These are phyloP conservation scores for Asarcornis scutulata DNA, from an alignment of 2,113 vertebrate genomes.

Conservation along the genomic window DNA sequence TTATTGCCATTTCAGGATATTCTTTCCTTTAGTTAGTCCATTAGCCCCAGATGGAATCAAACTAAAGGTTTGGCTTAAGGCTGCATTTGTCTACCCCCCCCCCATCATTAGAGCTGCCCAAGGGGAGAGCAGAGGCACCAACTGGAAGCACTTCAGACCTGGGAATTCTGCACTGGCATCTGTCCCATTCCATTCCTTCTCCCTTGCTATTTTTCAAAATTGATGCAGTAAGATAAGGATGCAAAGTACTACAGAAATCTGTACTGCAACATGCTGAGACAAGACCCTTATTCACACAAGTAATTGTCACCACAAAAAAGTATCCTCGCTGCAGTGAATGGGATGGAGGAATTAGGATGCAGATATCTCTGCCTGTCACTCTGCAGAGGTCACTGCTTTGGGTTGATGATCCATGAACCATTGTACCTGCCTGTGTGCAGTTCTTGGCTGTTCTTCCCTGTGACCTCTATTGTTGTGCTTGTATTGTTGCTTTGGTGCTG, in stretches of 20 bases:
- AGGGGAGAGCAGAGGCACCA: background rate
- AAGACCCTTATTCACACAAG: background rate
- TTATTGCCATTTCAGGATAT: background rate
- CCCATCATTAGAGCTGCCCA: background rate
- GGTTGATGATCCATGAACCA: background rate
- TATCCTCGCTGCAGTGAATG: background rate
- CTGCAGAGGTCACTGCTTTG: background rate
- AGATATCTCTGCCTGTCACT: background rate
- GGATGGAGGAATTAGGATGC: background rate
- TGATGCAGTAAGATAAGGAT: background rate
- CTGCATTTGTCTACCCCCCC: background rate
- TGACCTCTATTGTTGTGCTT: conserved; percentile 18
- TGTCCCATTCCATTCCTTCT: background rate
- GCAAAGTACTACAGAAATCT: background rate
- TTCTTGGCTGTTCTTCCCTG: background rate
- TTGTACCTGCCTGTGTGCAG: background rate
- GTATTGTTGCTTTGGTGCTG: background rate
- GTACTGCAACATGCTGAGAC: background rate
- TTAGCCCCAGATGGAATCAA: background rate
- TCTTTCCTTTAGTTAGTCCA: background rate
- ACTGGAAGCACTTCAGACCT: background rate
- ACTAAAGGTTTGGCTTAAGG: background rate
- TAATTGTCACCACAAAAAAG: background rate
- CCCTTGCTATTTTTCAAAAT: background rate
- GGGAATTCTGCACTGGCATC: background rate